A percentile compares a stretch with the other conserved stretches of the same genome.
Evolutionary conservation across 2,888 invertebrate genomes (phyloP).

Genomic region (Tenthredo scrophulariae): DNA sequence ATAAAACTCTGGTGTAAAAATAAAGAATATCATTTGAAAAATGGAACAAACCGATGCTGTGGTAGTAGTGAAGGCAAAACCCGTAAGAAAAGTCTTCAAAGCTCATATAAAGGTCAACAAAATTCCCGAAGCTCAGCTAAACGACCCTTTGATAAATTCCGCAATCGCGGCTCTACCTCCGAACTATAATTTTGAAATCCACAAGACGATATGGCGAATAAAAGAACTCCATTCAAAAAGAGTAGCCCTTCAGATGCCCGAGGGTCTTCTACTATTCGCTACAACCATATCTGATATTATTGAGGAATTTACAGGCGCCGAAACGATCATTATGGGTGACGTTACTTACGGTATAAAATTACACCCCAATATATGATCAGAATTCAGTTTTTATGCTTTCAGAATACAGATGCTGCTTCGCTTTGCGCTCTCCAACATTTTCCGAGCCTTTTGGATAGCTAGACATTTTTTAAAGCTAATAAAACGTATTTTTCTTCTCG

Average conservation of each 20-base stretch:
- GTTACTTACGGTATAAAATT: slow-evolving; percentile 90
- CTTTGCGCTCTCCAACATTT: neutral
- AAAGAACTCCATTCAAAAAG: slow-evolving; percentile 89
- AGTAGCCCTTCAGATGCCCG: slow-evolving; percentile 98
- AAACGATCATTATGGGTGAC: slow-evolving; percentile 98
- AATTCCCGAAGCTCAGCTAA: slow-evolving; percentile 89
- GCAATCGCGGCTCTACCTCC: slow-evolving; percentile 89
- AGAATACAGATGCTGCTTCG: neutral
- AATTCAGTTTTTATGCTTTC: neutral
- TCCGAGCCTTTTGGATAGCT: neutral
- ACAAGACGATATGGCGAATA: slow-evolving; percentile 98
- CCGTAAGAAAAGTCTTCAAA: slow-evolving; percentile 89
- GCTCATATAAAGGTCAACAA: slow-evolving; percentile 87
- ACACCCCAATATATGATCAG: neutral
- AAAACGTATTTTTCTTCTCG: neutral
- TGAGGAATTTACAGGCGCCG: slow-evolving; percentile 92
- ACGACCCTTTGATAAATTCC: slow-evolving; percentile 86
- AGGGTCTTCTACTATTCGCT: slow-evolving; percentile 95
- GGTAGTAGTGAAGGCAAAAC: slow-evolving; percentile 88
- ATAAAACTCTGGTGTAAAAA: neutral
- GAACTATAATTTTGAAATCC: slow-evolving; percentile 99
- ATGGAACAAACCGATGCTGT: slow-evolving; percentile 75
- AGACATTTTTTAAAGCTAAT: neutral
- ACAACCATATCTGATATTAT: slow-evolving; percentile 96
- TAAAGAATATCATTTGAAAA: neutral